These are phyloP conservation scores for Sarcophaga peregrina DNA, from an alignment of 1,140 invertebrate species.

Conservation along the genomic window DNA sequence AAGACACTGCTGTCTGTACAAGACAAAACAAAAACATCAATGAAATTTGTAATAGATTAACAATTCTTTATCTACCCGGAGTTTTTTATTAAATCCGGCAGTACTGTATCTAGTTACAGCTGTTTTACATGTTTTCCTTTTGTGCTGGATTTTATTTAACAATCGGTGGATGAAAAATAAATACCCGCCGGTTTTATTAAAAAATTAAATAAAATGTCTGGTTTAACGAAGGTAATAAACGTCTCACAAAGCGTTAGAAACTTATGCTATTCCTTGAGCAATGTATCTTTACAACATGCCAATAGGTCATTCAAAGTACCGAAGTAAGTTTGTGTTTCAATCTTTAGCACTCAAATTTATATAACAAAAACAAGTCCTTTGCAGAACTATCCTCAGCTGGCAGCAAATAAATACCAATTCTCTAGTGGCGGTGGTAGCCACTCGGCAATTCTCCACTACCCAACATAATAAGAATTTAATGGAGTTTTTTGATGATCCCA, in stretches of 20 bases:
- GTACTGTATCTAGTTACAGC: neutral
- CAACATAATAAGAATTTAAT: slow-evolving; percentile 70
- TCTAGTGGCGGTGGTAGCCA: slow-evolving; percentile 11
- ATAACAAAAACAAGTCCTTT: slow-evolving; percentile 45
- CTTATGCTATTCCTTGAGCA: neutral
- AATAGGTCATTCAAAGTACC: neutral
- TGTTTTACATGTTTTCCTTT: slow-evolving; percentile 17
- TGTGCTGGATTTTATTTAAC: neutral
- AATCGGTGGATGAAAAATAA: slow-evolving; percentile 46
- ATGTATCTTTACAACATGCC: neutral
- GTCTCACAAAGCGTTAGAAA: slow-evolving; percentile 7
- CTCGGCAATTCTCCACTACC: slow-evolving; percentile 51
- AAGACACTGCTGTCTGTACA: too few relatives aligned
- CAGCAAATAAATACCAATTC: slow-evolving; percentile 26
- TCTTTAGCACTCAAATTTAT: neutral
- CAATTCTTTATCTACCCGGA: too few relatives aligned
- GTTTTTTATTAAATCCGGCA: too few relatives aligned
- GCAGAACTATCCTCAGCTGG: slow-evolving; percentile 45
- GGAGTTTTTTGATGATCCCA: slow-evolving; percentile 93
- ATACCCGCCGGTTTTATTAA: slow-evolving; percentile 48
- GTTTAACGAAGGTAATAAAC: slow-evolving; percentile 18
- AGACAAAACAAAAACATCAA: too few relatives aligned
- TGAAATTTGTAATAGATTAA: too few relatives aligned
- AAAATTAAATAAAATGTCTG: slow-evolving; percentile 23
- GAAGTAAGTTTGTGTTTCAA: neutral